phyloP scores from a whole-genome alignment of 2,113 vertebrate genomes.

The Excalfactoria chinensis region DNA sequence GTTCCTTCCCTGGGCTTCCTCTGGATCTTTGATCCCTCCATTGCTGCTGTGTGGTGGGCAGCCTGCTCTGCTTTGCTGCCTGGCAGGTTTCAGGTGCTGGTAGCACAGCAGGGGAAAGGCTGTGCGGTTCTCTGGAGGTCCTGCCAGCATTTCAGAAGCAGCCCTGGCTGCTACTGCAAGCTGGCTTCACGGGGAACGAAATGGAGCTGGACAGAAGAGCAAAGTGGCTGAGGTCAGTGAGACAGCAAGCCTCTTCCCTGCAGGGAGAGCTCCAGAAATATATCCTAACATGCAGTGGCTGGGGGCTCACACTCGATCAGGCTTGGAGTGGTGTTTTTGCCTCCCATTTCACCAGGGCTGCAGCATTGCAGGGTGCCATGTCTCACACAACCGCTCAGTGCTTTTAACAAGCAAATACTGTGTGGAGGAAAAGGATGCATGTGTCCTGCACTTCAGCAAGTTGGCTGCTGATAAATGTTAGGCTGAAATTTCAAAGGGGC shows the following conservation, averaged over 20 bases:
- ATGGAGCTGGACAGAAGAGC: constrained; percentile 20
- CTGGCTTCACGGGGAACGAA: not conserved
- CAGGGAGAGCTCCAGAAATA: not conserved
- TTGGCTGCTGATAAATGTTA: not conserved
- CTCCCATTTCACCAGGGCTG: not conserved
- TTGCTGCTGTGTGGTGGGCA: not conserved
- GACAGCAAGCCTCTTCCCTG: not conserved
- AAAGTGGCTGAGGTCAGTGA: not conserved
- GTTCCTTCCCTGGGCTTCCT: not conserved
- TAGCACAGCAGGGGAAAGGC: not conserved
- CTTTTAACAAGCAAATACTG: constrained; percentile 23
- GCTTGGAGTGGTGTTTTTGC: not conserved
- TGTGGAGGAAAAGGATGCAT: not conserved
- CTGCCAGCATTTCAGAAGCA: not conserved
- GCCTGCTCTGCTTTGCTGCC: not conserved
- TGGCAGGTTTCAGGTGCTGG: not conserved
- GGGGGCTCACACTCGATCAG: rapidly evolving
- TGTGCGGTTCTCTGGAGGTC: not conserved
- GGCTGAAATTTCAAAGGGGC: constrained; percentile 36
- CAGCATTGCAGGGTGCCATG: not conserved
- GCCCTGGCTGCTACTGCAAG: not conserved
- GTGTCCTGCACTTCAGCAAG: not conserved
- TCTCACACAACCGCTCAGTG: not conserved
- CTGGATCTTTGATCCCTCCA: not conserved
- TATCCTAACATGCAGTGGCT: not conserved